Percentiles rank a stretch among this genome's conserved stretches.
phyloP scores from a whole-genome alignment of 2,797 vertebrate genomes.

The Micropoecilia bifurca region DNA sequence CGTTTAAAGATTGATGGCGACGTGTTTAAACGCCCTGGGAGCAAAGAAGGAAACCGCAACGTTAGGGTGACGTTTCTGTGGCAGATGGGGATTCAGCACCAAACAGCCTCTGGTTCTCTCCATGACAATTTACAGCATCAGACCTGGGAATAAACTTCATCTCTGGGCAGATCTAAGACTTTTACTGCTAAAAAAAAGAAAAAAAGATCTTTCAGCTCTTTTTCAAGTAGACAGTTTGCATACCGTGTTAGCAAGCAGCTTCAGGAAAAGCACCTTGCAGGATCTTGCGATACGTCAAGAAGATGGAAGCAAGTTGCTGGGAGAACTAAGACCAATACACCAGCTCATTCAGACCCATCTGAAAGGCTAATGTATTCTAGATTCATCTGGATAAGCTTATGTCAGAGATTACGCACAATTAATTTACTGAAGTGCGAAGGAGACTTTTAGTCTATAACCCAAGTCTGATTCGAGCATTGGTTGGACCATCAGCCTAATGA shows the following conservation, averaged over 20 bases:
- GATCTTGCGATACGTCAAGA: neutral
- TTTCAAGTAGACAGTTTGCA: neutral
- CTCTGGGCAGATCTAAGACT: constrained; percentile 1
- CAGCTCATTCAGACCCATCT: neutral
- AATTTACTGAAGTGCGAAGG: neutral
- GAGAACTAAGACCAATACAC: neutral
- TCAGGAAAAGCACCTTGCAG: neutral
- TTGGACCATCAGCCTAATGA: constrained; percentile 75
- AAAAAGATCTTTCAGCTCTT: neutral
- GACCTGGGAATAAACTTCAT: constrained; percentile 65
- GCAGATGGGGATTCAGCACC: constrained; percentile 56
- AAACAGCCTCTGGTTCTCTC: constrained; percentile 68
- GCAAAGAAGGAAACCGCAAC: constrained; percentile 61
- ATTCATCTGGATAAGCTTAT: neutral
- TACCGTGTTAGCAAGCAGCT: neutral
- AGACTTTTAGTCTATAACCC: constrained; percentile 42
- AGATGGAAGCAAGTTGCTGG: neutral
- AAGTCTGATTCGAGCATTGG: constrained; percentile 73
- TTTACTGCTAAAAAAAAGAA: neutral
- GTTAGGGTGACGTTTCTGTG: constrained; percentile 69
- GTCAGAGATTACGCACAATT: constrained; percentile 15
- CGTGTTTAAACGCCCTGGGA: constrained; percentile 30
- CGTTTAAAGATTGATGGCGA: neutral
- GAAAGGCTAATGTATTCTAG: neutral
- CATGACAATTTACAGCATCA: constrained; percentile 68